Conservation (phyloP, 2,888 invertebrate species). For the Euzetes globulus region DNA sequence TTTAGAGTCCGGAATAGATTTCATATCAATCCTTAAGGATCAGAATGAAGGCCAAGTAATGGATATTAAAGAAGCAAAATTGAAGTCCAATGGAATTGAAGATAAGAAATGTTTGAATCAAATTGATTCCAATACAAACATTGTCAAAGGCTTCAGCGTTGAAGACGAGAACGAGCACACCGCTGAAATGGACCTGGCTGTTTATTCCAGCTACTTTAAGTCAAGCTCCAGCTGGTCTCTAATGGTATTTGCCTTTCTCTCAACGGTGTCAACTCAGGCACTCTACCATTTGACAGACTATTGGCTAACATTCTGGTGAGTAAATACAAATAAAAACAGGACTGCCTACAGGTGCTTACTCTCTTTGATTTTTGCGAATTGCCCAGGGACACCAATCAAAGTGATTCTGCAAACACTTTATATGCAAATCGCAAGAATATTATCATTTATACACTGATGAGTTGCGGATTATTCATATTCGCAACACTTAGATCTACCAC, state of each 20-base stretch:
- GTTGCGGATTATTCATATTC: constrained; percentile 34
- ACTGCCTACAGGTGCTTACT: constrained; percentile 44
- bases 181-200: constrained; percentile 42
- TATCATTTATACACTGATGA: constrained; percentile 34
- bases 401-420: constrained; percentile 21
- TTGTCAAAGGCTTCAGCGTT: too few species aligned
- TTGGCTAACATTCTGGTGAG: constrained; percentile 49
- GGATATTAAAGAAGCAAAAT: too few species aligned
- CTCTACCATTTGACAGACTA: constrained; percentile 48
- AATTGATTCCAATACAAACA: too few species aligned
- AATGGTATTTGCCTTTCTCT: constrained; percentile 51
- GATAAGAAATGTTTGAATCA: not conserved
- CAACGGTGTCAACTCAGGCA: constrained; percentile 47
- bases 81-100: too few species aligned
- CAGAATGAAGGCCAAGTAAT: too few species aligned
- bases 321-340: constrained; percentile 38
- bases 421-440: not conserved
- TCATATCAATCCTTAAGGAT: constrained; percentile 20
- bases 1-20: constrained; percentile 38
- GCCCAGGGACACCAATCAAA: constrained; percentile 37
- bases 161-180: not conserved
- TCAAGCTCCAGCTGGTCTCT: constrained; percentile 55
- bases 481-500: constrained; percentile 38
- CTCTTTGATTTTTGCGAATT: constrained; percentile 43
- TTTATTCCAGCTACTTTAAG: constrained; percentile 52